Conservation (phyloP, 2,888 invertebrate genomes). For the Lissocephala sabroskyi region DNA sequence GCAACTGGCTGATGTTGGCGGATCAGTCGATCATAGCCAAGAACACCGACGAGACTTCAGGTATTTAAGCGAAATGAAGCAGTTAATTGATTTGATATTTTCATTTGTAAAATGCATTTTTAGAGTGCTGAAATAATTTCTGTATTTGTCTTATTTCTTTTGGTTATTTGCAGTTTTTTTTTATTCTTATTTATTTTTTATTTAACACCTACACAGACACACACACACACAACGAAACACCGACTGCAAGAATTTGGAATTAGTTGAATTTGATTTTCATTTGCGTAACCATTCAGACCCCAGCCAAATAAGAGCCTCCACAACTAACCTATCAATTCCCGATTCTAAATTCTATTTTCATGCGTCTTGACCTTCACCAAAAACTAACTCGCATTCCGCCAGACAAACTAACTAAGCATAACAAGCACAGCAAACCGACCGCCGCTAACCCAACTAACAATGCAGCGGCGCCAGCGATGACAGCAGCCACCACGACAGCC, state of each 20-base stretch:
- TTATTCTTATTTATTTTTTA: slow-evolving; percentile 11
- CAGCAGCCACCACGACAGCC: slow-evolving; percentile 14
- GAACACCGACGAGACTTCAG: slow-evolving; percentile 38
- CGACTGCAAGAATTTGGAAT: too few species aligned
- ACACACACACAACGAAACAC: background rate
- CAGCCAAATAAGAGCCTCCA: background rate
- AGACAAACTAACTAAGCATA: slow-evolving; percentile 54
- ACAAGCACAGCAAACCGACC: slow-evolving; percentile 33
- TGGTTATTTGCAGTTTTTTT: slow-evolving; percentile 19
- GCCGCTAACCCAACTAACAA: slow-evolving; percentile 50
- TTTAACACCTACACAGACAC: background rate
- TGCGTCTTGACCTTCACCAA: slow-evolving; percentile 29
- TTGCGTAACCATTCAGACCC: slow-evolving; percentile 1
- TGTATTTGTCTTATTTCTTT: slow-evolving; percentile 13
- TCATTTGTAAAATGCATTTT: slow-evolving; percentile 10
- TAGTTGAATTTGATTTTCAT: background rate
- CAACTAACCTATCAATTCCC: slow-evolving; percentile 44
- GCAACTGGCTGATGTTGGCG: slow-evolving; percentile 72
- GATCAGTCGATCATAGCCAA: slow-evolving; percentile 69
- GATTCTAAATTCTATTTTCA: slow-evolving; percentile 43
- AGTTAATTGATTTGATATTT: background rate
- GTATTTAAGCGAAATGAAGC: slow-evolving; percentile 37
- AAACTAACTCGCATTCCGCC: slow-evolving; percentile 3
- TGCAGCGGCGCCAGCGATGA: slow-evolving; percentile 22
- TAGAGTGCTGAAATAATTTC: slow-evolving; percentile 6